Evolutionary conservation across 2,113 vertebrate genomes (phyloP), one percentile per base, ranked within the genome.

Genomic region (Oenanthe oenanthe): DNA sequence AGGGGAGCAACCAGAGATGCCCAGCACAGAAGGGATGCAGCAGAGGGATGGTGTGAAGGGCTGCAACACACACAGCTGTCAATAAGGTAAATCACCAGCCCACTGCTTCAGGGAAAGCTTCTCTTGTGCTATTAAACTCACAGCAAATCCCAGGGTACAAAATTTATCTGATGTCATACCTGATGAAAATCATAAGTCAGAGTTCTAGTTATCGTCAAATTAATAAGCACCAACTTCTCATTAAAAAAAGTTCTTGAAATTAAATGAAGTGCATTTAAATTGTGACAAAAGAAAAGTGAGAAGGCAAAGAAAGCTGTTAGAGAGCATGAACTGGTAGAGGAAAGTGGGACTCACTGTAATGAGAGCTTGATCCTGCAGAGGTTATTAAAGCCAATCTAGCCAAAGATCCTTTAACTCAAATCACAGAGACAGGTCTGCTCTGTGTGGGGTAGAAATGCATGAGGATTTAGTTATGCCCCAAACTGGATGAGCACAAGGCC

Each of bases 1-100:
- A 97, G 88, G 97, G 92, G 68, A 95, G 96, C 73, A 85, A 97
- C 93, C 3, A n/a, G 60, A 71, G 63, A 51, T 51, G 80, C 43
- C 74, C 2, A 14, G 67, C 4, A 5, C 1, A 58, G n/a, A 75
- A 97, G 95, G 81, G 96, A 93, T 96, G 98, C 97, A 98, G 98
- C 96, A 95, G 98, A 98, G 98, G 98, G 97, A 97, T 91, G 88
- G 95, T 24, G 24, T 82, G 61, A 87, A 93, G 80, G 68, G 61
- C 75, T 90, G 90, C 97, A 96, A 95, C 76, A 42, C 42, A n/a
- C 94, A 85, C 29, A 81, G 96, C 97, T 96, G 97, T 92, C 96
- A 94, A 74, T 97, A 98, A 79, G 89, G 86, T 93, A 67, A 75
- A 67, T 94, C 96, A 97, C 94, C 96, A 94, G 90, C 92, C 47